phyloP scores from a whole-genome alignment of 2,888 invertebrate species.

The Cantharis rustica region DNA sequence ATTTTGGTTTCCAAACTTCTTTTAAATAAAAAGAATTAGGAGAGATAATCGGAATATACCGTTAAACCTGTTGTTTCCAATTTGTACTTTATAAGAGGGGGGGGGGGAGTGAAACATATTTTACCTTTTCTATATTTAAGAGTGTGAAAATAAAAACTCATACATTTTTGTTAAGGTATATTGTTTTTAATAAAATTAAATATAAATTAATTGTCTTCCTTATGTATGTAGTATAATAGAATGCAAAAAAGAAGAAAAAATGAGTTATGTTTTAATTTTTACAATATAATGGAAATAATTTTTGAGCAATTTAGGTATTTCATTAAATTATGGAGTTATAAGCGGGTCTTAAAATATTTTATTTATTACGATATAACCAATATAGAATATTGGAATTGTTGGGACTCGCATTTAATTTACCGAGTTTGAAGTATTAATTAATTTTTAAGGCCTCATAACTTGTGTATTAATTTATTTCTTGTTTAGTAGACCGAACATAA shows the following conservation, averaged over 20 bases:
- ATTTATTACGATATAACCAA: constrained; percentile 15
- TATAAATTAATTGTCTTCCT: no score
- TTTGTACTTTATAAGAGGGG: no score
- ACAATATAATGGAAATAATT: neutral
- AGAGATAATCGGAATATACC: no score
- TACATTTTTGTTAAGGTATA: no score
- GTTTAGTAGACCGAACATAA: constrained; percentile 27
- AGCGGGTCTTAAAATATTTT: constrained; percentile 13
- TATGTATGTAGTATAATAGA: no score
- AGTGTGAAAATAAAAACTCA: no score
- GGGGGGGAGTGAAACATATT: no score
- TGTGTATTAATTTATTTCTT: constrained; percentile 30
- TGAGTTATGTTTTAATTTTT: neutral
- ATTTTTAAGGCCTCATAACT: constrained; percentile 30
- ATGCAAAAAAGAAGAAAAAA: neutral
- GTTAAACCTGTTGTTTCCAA: no score
- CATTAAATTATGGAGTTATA: constrained; percentile 3
- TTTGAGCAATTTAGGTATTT: neutral
- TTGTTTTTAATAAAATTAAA: no score
- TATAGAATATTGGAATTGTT: constrained; percentile 10
- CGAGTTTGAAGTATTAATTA: constrained; percentile 31
- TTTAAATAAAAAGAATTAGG: no score
- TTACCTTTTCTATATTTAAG: no score
- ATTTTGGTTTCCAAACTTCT: no score
- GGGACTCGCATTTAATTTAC: constrained; percentile 24